Base-by-base conservation (phyloP, 2,888 invertebrate species). In the Cecidostiba fungosa region DNA sequence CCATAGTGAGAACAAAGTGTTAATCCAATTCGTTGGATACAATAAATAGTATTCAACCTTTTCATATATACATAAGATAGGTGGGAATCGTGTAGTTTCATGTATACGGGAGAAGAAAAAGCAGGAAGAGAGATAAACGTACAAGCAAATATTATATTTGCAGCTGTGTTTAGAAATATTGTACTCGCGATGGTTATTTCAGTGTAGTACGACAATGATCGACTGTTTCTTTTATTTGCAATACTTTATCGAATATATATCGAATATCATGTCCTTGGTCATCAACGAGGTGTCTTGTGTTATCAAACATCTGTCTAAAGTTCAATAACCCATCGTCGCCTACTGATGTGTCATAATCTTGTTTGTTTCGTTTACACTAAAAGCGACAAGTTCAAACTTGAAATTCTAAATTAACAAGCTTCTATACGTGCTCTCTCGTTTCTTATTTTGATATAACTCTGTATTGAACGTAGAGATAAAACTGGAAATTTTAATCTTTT, bases 241-340 rank as follows among this genome's bases (percentile, higher is more conserved):
- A n/a, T 70, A n/a, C n/a, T 19, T 10, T 36, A n/a, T n/a, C n/a
- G n/a, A n/a, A n/a, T n/a, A 1, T 43, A 43, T 43, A 70, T 70
- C 36, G n/a, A 36, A 6, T 32, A 10, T 32, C 16, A 23, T 19
- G 8, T 74, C 47, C 47, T 26, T 23, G 16, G 29, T 50, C 32
- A 29, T 23, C n/a, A 36, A 70, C 12, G 70, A 72, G n/a, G 59
- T 59, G 29, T 73, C 14, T 59, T 36, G 59, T 50, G 10, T 82
- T 82, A 82, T 77, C 82, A 66, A 26, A 12, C 76, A 82, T 76
- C 76, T 76, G 82, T 82, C 59, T 77, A 76, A 82, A 82, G 76
- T 82, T 82, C 82, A 77, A 76, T 77, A n/a, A 76, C 76, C 69
- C 47, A 82, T 82, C 5, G 29, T 47, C 32, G 29, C n/a, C 23